A percentile compares a stretch with the other conserved stretches of the same genome.
These are phyloP conservation scores for Nephila pilipes DNA, from an alignment of 1,140 invertebrate species.

Conservation along the genomic window DNA sequence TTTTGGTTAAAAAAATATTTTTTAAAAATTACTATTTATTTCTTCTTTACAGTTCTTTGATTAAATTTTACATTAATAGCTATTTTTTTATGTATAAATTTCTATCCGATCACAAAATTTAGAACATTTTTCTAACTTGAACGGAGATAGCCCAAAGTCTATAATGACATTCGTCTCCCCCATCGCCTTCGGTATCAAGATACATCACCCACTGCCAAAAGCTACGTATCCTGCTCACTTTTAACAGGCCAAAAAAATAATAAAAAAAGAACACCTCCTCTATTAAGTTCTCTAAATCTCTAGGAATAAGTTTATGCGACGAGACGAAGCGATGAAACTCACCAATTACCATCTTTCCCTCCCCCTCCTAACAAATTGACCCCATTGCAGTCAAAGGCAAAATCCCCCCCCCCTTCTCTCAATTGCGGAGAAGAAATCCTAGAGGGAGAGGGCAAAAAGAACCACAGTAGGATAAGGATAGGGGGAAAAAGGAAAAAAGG, in stretches of 20 bases:
- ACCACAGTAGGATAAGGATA: not conserved
- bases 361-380: not conserved
- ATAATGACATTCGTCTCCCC: too few relatives aligned
- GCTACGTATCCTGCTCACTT: too few relatives aligned
- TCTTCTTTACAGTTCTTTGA: too few relatives aligned
- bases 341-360: not conserved
- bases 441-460: not conserved
- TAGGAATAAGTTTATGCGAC: not conserved
- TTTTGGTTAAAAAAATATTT: too few relatives aligned
- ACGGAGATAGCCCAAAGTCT: too few relatives aligned
- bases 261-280: not conserved
- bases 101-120: too few relatives aligned
- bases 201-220: too few relatives aligned
- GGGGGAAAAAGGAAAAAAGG: slow-evolving; percentile 38
- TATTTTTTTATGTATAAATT: too few relatives aligned
- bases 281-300: slow-evolving; percentile 6
- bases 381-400: slow-evolving; percentile 14
- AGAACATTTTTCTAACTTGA: too few relatives aligned
- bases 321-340: not conserved
- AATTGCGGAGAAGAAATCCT: not conserved
- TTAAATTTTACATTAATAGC: too few relatives aligned
- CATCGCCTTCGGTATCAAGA: too few relatives aligned
- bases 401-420: not conserved
- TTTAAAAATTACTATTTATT: too few relatives aligned
- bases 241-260: not conserved